Evolutionary conservation across 2,888 invertebrate genomes (phyloP).

Genomic region (Gonocerus acuteangulatus): DNA sequence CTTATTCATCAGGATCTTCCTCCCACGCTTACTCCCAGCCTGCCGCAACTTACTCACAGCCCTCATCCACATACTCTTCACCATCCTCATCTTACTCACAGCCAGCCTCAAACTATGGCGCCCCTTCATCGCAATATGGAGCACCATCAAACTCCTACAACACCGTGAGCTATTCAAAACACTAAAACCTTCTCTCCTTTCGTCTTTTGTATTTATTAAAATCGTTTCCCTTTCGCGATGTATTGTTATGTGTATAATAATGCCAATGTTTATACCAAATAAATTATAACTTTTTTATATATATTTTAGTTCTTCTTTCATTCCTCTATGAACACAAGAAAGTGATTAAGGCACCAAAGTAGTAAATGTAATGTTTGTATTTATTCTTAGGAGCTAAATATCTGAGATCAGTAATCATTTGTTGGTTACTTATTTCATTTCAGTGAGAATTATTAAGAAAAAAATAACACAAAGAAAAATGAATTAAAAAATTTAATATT

Average conservation of each 20-base stretch:
- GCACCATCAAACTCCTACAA: constrained; percentile 4
- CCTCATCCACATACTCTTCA: neutral
- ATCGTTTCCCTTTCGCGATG: constrained; percentile 18
- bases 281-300: constrained; percentile 22
- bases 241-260: constrained; percentile 7
- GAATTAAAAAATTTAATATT: too few relatives aligned
- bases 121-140: neutral
- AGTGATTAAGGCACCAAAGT: too few relatives aligned
- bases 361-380: too few relatives aligned
- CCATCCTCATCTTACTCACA: constrained; percentile 2
- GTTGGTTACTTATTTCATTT: too few relatives aligned
- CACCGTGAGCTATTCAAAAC: constrained; percentile 14
- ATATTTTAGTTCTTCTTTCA: neutral
- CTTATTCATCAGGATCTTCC: neutral
- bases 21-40: neutral
- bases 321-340: too few relatives aligned
- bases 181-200: neutral
- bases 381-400: too few relatives aligned
- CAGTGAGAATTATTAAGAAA: too few relatives aligned
- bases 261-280: constrained; percentile 18
- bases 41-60: neutral
- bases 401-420: too few relatives aligned
- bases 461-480: too few relatives aligned
- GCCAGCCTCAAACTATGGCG: neutral
- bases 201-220: constrained; percentile 19